Evolutionary conservation across 2,888 invertebrate species (phyloP), one percentile per base, ranked within the genome.

Genomic region (Orchestes rusci): DNA sequence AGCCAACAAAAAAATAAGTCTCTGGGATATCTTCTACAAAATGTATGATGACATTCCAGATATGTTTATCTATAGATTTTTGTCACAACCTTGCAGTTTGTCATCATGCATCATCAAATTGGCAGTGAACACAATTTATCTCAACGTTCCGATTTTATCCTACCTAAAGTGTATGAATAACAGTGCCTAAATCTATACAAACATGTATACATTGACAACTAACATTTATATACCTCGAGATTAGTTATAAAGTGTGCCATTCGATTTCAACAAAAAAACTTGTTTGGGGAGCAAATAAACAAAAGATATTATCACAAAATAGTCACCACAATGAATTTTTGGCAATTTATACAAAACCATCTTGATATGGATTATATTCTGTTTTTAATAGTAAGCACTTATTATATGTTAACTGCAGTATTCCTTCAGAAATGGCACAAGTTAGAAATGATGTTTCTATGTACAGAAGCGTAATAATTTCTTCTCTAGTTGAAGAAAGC

Each of bases 391-490:
- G 7, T 15, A 5, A 30, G 36, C 38, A 28, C 12, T 30, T 43
- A 17, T 16, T 20, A 20, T 28, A 46, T 38, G 33, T 48, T 38
- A 13, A 8, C 20, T 7, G 19, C 41, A 48, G 33, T 48, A 48
- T 48, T 48, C 48, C 48, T 48, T 37, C n/a, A 44, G 44, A 48
- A 48, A 48, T 48, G 48, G 48, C 48, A 48, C 48, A 48, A 41
- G 41, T 48, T 48, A 44, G 41, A 37, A 44, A 40, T 34, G 23
- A 33, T 33, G 17, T 32, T 20, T 16, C 8, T 46, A 46, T 46
- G 8, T 46, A 46, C 42, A 42, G 34, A 46, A 46, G 46, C 46
- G 46, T 31, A 30, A 17, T 36, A 33, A 35, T 30, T 16, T 30
- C 16, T 28, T 33, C 34, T 39, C 23, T 34, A 15, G 17, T 16